A percentile compares a stretch with the other conserved stretches of the same genome.
These are phyloP conservation scores for Epinotia nisella DNA, from an alignment of 2,888 invertebrate genomes.

Conservation along the genomic window DNA sequence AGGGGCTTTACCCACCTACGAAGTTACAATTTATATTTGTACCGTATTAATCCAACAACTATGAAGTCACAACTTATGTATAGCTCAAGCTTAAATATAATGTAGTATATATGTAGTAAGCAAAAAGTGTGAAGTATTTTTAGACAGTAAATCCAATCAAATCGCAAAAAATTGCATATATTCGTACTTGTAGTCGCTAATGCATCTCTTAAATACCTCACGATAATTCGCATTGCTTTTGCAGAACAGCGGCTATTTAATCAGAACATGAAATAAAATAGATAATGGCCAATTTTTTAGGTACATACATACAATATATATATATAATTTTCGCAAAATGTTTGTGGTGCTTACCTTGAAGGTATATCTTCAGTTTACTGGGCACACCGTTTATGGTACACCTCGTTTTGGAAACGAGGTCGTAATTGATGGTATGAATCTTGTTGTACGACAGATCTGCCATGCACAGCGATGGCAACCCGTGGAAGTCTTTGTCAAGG, in stretches of 20 bases:
- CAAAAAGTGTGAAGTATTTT: neutral
- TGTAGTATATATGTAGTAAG: neutral
- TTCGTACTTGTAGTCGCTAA: neutral
- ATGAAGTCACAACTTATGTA: too few relatives aligned
- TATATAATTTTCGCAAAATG: neutral
- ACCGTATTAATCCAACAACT: too few relatives aligned
- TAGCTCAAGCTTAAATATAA: neutral
- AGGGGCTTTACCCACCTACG: too few relatives aligned
- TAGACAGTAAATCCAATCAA: neutral
- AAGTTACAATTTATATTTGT: too few relatives aligned
- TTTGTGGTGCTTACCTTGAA: conserved; percentile 87
- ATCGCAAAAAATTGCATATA: conserved; percentile 9
- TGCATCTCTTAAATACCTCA: neutral
- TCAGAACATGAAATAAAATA: neutral
- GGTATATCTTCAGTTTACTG: conserved; percentile 89
- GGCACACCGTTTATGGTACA: conserved; percentile 93
- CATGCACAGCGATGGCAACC: conserved; percentile 91
- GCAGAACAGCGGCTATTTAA: neutral
- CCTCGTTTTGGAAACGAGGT: conserved; percentile 91
- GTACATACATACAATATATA: too few relatives aligned
- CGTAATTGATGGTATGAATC: conserved; percentile 89
- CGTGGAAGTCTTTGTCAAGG: conserved; percentile 92
- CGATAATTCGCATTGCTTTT: conserved; percentile 48
- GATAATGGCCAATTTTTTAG: too few relatives aligned
- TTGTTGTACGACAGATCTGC: conserved; percentile 92